phyloP scores from a whole-genome alignment of 2,888 invertebrate genomes.

The Apamea monoglypha region DNA sequence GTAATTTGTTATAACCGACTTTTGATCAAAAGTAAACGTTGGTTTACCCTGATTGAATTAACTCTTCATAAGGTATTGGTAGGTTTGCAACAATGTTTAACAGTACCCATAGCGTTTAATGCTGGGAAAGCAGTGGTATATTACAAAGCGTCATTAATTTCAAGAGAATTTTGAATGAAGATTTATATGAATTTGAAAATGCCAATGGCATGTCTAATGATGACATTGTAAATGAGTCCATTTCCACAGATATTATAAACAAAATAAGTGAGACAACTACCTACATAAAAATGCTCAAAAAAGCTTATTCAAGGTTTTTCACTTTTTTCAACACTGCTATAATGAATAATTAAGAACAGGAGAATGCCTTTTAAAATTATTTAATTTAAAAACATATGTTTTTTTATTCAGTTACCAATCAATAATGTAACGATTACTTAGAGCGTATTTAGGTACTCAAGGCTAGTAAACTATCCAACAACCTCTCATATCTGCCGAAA shows the following conservation, averaged over 20 bases:
- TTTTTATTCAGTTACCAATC: neutral
- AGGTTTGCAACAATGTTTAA: neutral
- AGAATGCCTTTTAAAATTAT: neutral
- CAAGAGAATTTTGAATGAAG: slow-evolving; percentile 20
- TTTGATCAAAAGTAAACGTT: neutral
- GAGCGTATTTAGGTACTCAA: neutral
- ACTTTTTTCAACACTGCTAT: neutral
- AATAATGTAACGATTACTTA: neutral
- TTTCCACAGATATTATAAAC: slow-evolving; percentile 21
- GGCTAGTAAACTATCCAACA: neutral
- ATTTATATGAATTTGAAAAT: slow-evolving; percentile 4
- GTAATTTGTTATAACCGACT: neutral
- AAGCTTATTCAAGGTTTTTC: neutral
- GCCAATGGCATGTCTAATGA: slow-evolving; percentile 8
- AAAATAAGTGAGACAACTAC: no score
- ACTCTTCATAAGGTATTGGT: no score
- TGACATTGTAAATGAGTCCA: slow-evolving; percentile 3
- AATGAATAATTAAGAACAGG: neutral
- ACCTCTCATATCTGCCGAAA: slow-evolving; percentile 22
- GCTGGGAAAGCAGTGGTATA: slow-evolving; percentile 2
- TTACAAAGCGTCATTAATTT: slow-evolving; percentile 22
- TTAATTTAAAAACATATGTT: neutral
- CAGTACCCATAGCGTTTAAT: slow-evolving; percentile 10
- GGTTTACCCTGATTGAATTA: neutral
- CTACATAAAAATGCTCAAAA: neutral